Evolutionary conservation across 2,113 vertebrate species (phyloP).

Genomic region (Engystomops pustulosus): DNA sequence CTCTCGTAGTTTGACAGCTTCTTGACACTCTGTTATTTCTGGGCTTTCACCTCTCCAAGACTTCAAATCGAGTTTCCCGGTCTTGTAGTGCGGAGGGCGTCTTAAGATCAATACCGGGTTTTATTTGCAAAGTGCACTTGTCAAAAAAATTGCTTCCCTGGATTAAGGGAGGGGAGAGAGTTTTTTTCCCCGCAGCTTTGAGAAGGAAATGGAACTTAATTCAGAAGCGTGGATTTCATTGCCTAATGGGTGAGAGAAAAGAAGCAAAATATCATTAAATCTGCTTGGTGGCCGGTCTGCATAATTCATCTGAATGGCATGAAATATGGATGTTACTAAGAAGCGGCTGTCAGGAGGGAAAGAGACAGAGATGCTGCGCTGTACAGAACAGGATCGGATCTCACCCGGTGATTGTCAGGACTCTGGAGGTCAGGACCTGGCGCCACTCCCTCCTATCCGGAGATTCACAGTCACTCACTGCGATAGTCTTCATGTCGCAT

Average conservation of each 20-base stretch:
- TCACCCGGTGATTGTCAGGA: not conserved
- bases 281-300: constrained; percentile 83
- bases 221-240: constrained; percentile 78
- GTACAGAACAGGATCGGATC: constrained; percentile 7
- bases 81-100: constrained; percentile 72
- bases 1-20: constrained; percentile 65
- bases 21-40: constrained; percentile 70
- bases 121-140: constrained; percentile 63
- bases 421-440: constrained; percentile 7
- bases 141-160: constrained; percentile 52
- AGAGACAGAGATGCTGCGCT: not conserved
- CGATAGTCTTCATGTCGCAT: too few species aligned
- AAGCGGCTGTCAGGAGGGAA: constrained; percentile 57
- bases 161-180: constrained; percentile 61
- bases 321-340: constrained; percentile 87
- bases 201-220: constrained; percentile 74
- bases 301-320: constrained; percentile 90
- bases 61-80: constrained; percentile 74
- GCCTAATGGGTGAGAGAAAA: constrained; percentile 62
- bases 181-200: constrained; percentile 59
- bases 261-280: constrained; percentile 84
- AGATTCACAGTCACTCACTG: too few species aligned
- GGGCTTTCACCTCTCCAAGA: constrained; percentile 48
- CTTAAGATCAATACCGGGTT: constrained; percentile 77
- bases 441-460: too few species aligned